These are phyloP conservation scores for Ichneumoninae sp. DNA, from an alignment of 2,888 invertebrate genomes.

Conservation along the genomic window DNA sequence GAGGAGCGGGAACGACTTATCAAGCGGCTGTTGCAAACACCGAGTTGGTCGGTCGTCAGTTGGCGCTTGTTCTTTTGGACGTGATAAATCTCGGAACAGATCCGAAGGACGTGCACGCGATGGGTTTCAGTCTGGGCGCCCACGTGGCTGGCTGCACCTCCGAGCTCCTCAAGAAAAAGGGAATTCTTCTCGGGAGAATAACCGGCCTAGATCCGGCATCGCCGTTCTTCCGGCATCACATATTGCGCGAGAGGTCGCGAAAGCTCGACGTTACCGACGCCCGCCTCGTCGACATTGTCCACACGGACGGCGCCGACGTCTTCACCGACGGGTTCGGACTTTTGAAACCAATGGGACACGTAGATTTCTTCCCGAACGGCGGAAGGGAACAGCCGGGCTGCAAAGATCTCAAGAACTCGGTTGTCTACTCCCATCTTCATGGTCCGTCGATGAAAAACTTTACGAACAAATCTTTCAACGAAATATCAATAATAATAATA, in stretches of 20 bases:
- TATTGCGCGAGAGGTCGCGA: constrained; percentile 85
- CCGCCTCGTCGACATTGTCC: constrained; percentile 88
- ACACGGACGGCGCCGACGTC: constrained; percentile 87
- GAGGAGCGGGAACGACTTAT: constrained; percentile 86
- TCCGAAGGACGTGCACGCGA: constrained; percentile 85
- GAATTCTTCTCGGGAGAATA: constrained; percentile 85
- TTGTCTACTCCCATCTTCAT: constrained; percentile 86
- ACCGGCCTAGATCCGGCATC: constrained; percentile 87
- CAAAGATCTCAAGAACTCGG: constrained; percentile 85
- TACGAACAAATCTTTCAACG: not conserved
- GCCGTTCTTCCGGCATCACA: constrained; percentile 86
- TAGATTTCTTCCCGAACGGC: constrained; percentile 87
- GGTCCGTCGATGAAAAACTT: constrained; percentile 80
- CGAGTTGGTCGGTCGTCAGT: constrained; percentile 86
- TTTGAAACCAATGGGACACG: constrained; percentile 86
- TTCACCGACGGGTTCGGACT: constrained; percentile 87
- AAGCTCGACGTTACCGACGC: constrained; percentile 88
- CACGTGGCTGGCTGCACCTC: constrained; percentile 87
- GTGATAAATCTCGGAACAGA: constrained; percentile 84
- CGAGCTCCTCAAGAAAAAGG: constrained; percentile 84
- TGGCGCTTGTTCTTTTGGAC: constrained; percentile 85
- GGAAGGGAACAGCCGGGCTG: constrained; percentile 87
- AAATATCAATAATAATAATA: not conserved
- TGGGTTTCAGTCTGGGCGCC: constrained; percentile 87
- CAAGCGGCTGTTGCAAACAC: constrained; percentile 87